Evolutionary conservation across 2,113 vertebrate species (phyloP).

Genomic region (Ploceus nigricollis): DNA sequence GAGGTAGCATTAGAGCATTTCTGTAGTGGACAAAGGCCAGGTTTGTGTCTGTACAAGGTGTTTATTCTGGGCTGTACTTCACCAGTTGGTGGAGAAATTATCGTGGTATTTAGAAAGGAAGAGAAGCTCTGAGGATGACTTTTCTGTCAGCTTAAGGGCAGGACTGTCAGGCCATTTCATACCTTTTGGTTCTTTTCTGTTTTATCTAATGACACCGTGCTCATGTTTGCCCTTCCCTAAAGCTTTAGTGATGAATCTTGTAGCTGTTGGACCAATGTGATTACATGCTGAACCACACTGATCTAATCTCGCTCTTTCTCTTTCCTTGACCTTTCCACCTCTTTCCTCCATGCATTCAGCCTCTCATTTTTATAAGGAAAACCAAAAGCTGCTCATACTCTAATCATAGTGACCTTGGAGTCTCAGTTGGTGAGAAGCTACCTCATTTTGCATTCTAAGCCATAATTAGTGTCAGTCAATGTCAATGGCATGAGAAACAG

Average conservation of each 20-base stretch:
- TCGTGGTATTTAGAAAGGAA: background rate
- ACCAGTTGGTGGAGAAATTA: background rate
- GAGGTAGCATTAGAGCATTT: background rate
- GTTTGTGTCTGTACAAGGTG: background rate
- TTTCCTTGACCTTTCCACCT: slow-evolving; percentile 30
- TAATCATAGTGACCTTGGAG: slow-evolving; percentile 59
- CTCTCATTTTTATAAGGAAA: slow-evolving; percentile 32
- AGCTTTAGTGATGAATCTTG: slow-evolving; percentile 6
- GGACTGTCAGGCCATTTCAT: background rate
- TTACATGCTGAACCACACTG: slow-evolving; percentile 3
- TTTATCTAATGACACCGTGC: background rate
- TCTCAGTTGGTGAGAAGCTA: slow-evolving; percentile 44
- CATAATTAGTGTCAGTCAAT: slow-evolving; percentile 66
- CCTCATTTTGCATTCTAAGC: slow-evolving; percentile 62
- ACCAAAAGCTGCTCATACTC: slow-evolving; percentile 20
- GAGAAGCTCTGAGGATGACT: background rate
- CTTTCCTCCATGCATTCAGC: slow-evolving; percentile 24
- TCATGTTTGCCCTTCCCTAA: slow-evolving; percentile 5
- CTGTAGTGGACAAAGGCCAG: background rate
- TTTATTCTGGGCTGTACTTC: background rate
- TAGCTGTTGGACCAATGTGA: background rate
- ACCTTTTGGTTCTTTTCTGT: background rate
- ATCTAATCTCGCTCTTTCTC: slow-evolving; percentile 1
- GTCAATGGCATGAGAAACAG: slow-evolving; percentile 36
- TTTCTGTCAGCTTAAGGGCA: background rate